phyloP scores from a whole-genome alignment of 2,113 vertebrate genomes.

The Tonatia bakeri region DNA sequence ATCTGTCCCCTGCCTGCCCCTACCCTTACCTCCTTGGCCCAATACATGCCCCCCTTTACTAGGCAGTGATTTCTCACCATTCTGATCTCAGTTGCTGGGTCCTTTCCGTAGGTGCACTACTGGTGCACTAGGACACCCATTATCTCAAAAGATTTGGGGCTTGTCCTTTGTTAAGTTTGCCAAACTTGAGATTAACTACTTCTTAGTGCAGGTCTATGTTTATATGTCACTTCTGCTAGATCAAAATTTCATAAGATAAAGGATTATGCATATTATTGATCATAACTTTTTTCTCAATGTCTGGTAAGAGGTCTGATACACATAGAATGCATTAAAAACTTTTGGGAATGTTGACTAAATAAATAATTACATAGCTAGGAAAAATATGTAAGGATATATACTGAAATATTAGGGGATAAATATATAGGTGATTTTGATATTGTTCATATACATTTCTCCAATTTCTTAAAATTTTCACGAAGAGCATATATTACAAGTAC shows the following conservation, averaged over 20 bases:
- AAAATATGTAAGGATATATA: neutral
- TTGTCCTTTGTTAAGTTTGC: neutral
- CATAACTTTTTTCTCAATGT: neutral
- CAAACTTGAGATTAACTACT: neutral
- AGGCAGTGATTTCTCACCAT: neutral
- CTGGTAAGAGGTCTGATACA: neutral
- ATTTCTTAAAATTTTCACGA: conserved; percentile 1
- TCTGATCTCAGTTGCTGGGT: neutral
- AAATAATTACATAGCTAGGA: neutral
- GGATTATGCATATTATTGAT: neutral
- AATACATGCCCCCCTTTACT: neutral
- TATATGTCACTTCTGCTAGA: neutral
- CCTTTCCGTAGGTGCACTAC: neutral
- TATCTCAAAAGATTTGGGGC: neutral
- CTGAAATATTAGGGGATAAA: neutral
- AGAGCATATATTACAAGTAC: neutral
- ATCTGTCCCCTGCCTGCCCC: neutral
- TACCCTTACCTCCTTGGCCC: neutral
- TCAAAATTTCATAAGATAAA: neutral
- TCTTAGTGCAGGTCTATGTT: neutral
- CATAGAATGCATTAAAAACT: neutral
- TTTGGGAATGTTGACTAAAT: neutral
- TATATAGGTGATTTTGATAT: neutral
- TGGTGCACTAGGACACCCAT: neutral
- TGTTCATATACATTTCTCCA: neutral